phyloP scores from a whole-genome alignment of 2,888 invertebrate species.

The Ellobium chinense region DNA sequence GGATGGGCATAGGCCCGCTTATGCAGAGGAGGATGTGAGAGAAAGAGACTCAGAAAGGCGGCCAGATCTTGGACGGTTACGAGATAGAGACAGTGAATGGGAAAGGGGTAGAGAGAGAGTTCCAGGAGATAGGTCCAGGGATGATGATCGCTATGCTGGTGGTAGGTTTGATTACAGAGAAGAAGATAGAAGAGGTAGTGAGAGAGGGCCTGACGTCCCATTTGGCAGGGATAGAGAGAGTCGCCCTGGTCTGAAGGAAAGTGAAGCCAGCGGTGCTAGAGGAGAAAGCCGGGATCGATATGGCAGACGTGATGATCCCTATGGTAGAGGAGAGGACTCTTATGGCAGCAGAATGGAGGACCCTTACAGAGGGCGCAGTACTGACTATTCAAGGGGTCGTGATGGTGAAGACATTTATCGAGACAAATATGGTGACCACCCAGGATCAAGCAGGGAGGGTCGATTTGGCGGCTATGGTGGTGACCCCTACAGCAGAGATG shows the following conservation, averaged over 20 bases:
- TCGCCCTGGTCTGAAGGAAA: neutral
- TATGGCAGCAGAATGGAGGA: neutral
- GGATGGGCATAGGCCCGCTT: no score
- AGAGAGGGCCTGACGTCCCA: neutral
- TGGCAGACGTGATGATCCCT: neutral
- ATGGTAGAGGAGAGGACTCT: slow-evolving; percentile 1
- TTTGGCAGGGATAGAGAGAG: neutral
- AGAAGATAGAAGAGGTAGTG: slow-evolving; percentile 1
- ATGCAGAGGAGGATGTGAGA: neutral
- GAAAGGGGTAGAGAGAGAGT: neutral
- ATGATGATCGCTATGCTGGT: neutral
- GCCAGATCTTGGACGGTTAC: slow-evolving; percentile 19
- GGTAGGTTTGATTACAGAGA: slow-evolving; percentile 11
- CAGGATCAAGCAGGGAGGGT: neutral
- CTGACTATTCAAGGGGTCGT: neutral
- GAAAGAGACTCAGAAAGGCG: slow-evolving; percentile 32
- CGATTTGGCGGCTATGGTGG: slow-evolving; percentile 1
- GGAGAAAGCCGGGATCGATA: neutral
- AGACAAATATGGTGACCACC: neutral
- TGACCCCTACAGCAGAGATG: neutral
- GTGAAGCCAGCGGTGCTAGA: neutral
- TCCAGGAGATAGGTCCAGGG: neutral
- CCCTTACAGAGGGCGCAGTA: neutral
- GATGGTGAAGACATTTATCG: neutral
- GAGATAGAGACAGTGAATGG: slow-evolving; percentile 15